Evolutionary conservation across 2,888 invertebrate species (phyloP), one percentile per base, ranked within the genome.

Genomic region (Aporophyla nigra): DNA sequence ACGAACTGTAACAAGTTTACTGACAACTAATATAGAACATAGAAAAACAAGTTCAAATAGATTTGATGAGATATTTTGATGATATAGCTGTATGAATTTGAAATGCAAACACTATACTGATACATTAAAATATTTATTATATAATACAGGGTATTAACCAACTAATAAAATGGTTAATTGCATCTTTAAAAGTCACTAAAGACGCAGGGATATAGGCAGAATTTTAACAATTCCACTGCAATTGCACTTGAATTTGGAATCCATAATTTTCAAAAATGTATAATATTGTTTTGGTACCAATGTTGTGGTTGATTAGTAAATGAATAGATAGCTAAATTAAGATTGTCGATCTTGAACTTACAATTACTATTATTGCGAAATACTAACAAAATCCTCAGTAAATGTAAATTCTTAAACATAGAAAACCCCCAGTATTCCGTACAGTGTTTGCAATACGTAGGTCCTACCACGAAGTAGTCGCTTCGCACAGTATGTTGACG

Each of bases 401-500:
- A 27, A 43, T 53, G 10, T 71, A 53, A 53, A 9, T 51, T 27
- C 0, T 27, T 67, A 40, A 40, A 19, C 49, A 49, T 67, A 51
- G 5, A 27, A 1, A 21, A 1, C 10, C 33, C 24, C 7, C 10
- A 33, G 81, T 81, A 74, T 19, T 84, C 84, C 62, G 62, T 82
- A 76, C 21, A 80, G 85, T 76, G 71, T 77, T 66, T 54, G 83
- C 65, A 65, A 65, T 56, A 65, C 69, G 82, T 85, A 85, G 82
- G 82, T 71, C 71, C 67, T 68, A 58, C 71, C 83, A 85, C 82
- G 46, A 73, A 59, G 94, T 96, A 96, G 96, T 87, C 87, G 96
- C 96, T 96, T 96, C 74, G 96, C 96, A 96, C 96, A 90, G 96
- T 96, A 96, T 93, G 88, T 95, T 96, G 95, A 96, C 93, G 93